These are phyloP conservation scores for Lagorchestes hirsutus DNA, from an alignment of 2,797 vertebrate species.

Conservation along the genomic window DNA sequence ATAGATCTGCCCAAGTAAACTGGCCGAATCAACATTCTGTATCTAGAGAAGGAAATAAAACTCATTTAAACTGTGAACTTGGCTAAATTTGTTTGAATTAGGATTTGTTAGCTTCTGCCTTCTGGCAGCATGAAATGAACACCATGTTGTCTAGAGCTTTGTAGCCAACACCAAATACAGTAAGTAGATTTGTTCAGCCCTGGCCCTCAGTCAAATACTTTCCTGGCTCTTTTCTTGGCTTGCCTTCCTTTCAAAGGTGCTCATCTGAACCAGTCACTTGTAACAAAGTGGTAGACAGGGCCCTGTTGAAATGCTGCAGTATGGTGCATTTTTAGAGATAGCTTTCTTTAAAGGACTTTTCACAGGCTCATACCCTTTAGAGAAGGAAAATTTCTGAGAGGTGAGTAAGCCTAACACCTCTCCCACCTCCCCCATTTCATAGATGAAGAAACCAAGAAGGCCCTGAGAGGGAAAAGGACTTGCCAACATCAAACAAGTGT, in stretches of 20 bases:
- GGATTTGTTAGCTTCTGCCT: constrained; percentile 75
- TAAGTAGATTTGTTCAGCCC: constrained; percentile 55
- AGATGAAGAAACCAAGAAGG: constrained; percentile 40
- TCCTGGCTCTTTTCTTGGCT: constrained; percentile 48
- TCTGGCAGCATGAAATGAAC: constrained; percentile 71
- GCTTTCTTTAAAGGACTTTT: constrained; percentile 40
- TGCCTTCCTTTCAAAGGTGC: constrained; percentile 54
- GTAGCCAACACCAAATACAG: constrained; percentile 64
- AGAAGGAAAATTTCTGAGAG: constrained; percentile 23
- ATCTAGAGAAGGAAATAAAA: constrained; percentile 73
- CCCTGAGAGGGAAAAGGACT: constrained; percentile 26
- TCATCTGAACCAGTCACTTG: not conserved
- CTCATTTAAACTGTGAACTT: constrained; percentile 74
- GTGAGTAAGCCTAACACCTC: not conserved
- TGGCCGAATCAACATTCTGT: constrained; percentile 73
- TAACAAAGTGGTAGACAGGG: not conserved
- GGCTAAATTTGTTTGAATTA: constrained; percentile 80
- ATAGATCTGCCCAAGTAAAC: constrained; percentile 79
- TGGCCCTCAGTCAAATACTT: constrained; percentile 15
- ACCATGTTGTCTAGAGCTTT: constrained; percentile 60
- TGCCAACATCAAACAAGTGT: not conserved
- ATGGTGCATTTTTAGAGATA: constrained; percentile 47
- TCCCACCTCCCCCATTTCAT: constrained; percentile 15
- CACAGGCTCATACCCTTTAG: constrained; percentile 30
- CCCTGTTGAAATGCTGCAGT: constrained; percentile 1